A percentile compares a stretch with the other conserved stretches of the same genome.
Evolutionary conservation across 2,797 vertebrate genomes (phyloP).

Genomic region (Hylomyscus alleni): DNA sequence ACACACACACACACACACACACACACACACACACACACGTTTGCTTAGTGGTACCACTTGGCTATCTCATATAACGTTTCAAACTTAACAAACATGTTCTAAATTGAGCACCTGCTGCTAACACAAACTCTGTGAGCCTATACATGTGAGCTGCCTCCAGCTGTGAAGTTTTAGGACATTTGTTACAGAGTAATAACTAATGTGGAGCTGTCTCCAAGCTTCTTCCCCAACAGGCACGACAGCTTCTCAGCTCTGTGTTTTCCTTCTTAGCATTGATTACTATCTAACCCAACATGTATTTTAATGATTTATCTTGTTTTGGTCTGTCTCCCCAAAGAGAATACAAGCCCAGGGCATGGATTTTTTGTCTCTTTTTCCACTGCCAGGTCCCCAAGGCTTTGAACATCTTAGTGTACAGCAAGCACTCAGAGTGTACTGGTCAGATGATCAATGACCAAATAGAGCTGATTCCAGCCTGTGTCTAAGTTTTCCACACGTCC

Average conservation of each 20-base stretch:
- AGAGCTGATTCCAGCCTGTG: not conserved
- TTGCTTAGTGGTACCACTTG: not conserved
- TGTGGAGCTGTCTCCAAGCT: not conserved
- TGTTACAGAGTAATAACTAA: not conserved
- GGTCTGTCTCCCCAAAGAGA: not conserved
- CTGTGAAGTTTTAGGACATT: not conserved
- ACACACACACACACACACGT: not conserved
- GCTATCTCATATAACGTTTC: not conserved
- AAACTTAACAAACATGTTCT: not conserved
- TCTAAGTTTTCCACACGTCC: not conserved
- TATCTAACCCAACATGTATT: not conserved
- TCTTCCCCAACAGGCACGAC: not conserved
- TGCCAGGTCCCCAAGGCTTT: not conserved
- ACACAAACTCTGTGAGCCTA: not conserved
- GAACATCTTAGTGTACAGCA: not conserved
- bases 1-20: not conserved
- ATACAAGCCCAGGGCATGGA: not conserved
- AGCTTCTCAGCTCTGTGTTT: conserved; percentile 22
- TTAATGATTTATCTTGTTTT: conserved; percentile 45
- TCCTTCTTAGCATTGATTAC: conserved; percentile 18
- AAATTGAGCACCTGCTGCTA: not conserved
- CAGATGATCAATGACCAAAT: not conserved
- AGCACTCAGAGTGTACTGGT: not conserved
- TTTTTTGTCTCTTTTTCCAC: not conserved
- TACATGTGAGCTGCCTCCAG: not conserved